A percentile compares a stretch with the other conserved stretches of the same genome.
These are phyloP conservation scores for Mellivora capensis DNA, from an alignment of 2,113 vertebrate genomes.

Conservation along the genomic window DNA sequence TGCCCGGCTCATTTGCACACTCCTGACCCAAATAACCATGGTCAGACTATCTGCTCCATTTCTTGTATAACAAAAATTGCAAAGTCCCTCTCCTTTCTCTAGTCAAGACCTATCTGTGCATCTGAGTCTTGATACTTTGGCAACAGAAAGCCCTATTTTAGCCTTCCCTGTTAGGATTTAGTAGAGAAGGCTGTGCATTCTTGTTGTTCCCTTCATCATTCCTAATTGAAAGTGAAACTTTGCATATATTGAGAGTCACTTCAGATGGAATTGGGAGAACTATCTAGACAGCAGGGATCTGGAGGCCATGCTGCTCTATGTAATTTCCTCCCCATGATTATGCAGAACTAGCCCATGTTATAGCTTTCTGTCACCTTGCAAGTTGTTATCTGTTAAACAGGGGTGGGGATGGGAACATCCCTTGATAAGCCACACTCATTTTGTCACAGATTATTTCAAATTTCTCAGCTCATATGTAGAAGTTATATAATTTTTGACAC, in stretches of 20 bases:
- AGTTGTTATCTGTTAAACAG: background rate
- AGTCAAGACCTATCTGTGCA: background rate
- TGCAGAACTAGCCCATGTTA: background rate
- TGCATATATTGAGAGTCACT: background rate
- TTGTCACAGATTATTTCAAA: conserved; percentile 18
- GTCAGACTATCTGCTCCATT: background rate
- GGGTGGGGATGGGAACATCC: background rate
- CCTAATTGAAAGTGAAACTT: conserved; percentile 27
- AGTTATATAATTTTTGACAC: conserved; percentile 22
- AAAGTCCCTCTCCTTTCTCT: background rate
- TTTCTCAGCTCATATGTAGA: background rate
- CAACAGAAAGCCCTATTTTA: background rate
- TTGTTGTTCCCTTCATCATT: background rate
- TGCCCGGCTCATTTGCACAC: background rate
- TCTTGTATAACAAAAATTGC: background rate
- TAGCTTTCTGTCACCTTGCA: background rate
- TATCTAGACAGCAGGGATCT: background rate
- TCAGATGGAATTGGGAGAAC: background rate
- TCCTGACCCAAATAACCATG: background rate
- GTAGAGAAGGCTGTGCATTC: background rate
- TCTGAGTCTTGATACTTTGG: background rate
- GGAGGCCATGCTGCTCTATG: background rate
- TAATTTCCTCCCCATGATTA: background rate
- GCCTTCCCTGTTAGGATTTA: background rate
- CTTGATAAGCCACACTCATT: background rate